Evolutionary conservation across 2,888 invertebrate genomes (phyloP), one percentile per base, ranked within the genome.

Genomic region (Palloptera scutellata): DNA sequence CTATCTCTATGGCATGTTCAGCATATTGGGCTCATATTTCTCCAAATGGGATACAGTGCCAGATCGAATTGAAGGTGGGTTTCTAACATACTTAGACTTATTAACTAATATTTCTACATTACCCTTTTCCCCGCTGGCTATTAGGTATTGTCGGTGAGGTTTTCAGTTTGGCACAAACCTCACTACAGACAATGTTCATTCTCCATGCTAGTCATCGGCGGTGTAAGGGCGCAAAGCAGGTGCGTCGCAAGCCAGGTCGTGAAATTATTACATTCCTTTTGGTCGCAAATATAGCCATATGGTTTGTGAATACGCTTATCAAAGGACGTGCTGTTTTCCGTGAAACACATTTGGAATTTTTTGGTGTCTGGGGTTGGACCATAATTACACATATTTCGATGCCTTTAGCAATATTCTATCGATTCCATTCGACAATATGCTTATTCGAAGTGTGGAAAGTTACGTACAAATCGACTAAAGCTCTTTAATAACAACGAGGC

Each of bases 371-470:
- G 94, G 93, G 93, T 2, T 96, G 95, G 95, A 94, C 94, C 0
- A 93, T 95, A 74, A 94, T 96, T 75, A 94, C 93, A 0, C 94
- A 95, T 80, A 91, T 95, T 0, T 93, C 94, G 0, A 94, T 94
- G 91, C 95, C 95, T 0, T 86, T 96, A 58, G 93, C 93, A 0
- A 95, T 95, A 75, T 95, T 95, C 86, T 96, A 94, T 84, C 87
- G 96, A 53, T 96, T 96, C 81, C 95, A 96, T 84, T 95, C 95
- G 2, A 94, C 95, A 0, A 95, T 96, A 75, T 96, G 96, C 83
- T 88, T 96, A 19, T 95, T 95, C 78, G 95, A 96, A 84, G 92
- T 96, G 66, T 96, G 96, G 96, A 96, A 95, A 82, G 90, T 91
- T 71, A 91, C 94, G 61, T 96, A 94, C 85, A 96, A 95, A 80